These are phyloP conservation scores for Tenthredo mesomela DNA, from an alignment of 2,888 invertebrate species.

Conservation along the genomic window DNA sequence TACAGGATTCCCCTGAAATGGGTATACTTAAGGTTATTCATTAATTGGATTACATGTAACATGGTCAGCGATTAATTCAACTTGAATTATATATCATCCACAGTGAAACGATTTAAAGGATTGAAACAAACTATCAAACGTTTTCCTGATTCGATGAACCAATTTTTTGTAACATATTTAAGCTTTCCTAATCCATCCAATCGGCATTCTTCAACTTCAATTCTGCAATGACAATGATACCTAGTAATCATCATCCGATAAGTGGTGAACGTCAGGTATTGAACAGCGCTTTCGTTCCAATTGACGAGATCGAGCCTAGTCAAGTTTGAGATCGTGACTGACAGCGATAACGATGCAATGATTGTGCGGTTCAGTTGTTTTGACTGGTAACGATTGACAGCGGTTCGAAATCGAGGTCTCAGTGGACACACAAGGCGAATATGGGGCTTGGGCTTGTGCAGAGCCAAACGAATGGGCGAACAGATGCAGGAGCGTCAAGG, in stretches of 20 bases:
- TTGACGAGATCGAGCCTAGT: constrained; percentile 33
- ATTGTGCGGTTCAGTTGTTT: constrained; percentile 50
- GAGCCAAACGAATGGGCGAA: constrained; percentile 42
- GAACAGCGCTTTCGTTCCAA: neutral
- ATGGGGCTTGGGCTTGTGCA: neutral
- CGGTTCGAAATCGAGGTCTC: constrained; percentile 38
- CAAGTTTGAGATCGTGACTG: constrained; percentile 22
- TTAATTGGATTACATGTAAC: constrained; percentile 28
- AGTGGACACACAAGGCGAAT: constrained; percentile 21
- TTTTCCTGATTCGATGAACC: neutral
- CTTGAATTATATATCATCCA: neutral
- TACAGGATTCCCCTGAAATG: constrained; percentile 22
- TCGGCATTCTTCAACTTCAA: neutral
- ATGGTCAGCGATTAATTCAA: constrained; percentile 15
- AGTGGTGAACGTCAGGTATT: neutral
- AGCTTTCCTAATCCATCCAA: neutral
- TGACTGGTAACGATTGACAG: constrained; percentile 51
- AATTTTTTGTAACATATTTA: neutral
- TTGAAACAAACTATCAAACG: neutral
- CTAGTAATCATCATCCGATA: neutral
- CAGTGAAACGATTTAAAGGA: neutral
- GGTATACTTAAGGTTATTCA: neutral
- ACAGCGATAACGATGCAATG: constrained; percentile 37
- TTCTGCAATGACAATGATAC: neutral
- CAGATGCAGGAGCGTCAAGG: constrained; percentile 51